Base-by-base conservation (phyloP, 1,140 invertebrate species). In the Palaemon carinicauda region DNA sequence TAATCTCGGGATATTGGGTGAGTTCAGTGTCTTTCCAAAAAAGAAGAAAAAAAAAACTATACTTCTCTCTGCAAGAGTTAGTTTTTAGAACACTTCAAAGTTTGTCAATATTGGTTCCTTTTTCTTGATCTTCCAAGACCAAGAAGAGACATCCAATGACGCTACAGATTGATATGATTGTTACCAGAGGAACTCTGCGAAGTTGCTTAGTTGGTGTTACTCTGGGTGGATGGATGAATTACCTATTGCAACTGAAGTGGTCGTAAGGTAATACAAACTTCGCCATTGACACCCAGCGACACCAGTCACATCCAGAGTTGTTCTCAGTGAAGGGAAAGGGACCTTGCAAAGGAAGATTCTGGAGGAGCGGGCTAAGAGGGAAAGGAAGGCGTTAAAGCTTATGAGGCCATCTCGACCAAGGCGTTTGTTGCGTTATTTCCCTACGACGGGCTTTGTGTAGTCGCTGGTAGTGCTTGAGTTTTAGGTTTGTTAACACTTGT, bases 361-460 rank as follows among this genome's bases (percentile, higher is more conserved):
- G 60, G 60, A 41, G 33, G 33, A 41, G 9, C 33, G 33, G 33
- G 24, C 50, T 24, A 15, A 33, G 2, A 19, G 56, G 52, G 31
- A 71, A 83, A n/a, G 52, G 52, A 53, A 41, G 71, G 77, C 65
- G 77, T 86, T 86, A 86, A 86, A 86, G 83, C 83, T 86, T 77
- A 69, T 41, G 65, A 33, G 85, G 85, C 65, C 79, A 71, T 69
- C 31, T 69, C 80, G 69, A 79, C 78, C 80, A 69, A 50, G 71
- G 79, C 65, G 71, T 12, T 75, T 54, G 3, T 41, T 41, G 9
- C 9, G 9, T 4, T 41, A 41, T 41, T 9, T 52, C 71, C 80
- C 88, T 88, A 89, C 53, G 89, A 88, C 51, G 89, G 89, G 54
- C 85, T 86, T 52, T 89, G 89, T n/a, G 89, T 89, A 5, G 89